Evolutionary conservation across 2,888 invertebrate species (phyloP).

Genomic region (Platycnemis pennipes): DNA sequence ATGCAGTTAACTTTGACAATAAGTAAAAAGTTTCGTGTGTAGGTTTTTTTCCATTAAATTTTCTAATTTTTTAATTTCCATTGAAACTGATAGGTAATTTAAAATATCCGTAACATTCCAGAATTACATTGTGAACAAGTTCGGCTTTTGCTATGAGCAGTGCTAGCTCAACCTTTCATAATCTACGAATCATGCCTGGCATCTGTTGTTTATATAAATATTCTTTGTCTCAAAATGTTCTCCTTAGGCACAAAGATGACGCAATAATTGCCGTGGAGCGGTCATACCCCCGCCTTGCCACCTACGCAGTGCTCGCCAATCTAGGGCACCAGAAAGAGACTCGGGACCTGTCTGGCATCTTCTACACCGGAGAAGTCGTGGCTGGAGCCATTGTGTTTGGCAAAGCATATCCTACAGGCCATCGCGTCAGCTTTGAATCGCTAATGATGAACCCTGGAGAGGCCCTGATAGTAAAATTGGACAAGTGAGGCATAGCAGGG

Average conservation of each 20-base stretch:
- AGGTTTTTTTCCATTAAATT: too few relatives aligned
- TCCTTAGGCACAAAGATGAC: slow-evolving; percentile 72
- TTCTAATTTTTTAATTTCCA: too few relatives aligned
- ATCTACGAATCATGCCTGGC: not conserved
- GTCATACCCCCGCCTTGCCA: slow-evolving; percentile 89
- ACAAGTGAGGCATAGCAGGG: slow-evolving; percentile 79
- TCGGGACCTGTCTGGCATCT: slow-evolving; percentile 87
- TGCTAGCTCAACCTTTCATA: not conserved
- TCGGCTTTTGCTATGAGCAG: not conserved
- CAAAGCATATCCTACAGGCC: slow-evolving; percentile 73
- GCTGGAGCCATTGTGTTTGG: slow-evolving; percentile 79
- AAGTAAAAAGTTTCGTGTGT: too few relatives aligned
- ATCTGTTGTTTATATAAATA: not conserved
- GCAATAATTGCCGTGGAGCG: slow-evolving; percentile 87
- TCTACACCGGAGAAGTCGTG: slow-evolving; percentile 86
- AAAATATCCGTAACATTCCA: too few relatives aligned
- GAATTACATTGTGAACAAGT: not conserved
- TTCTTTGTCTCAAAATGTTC: slow-evolving; percentile 3
- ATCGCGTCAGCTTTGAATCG: slow-evolving; percentile 81
- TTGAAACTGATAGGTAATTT: too few relatives aligned
- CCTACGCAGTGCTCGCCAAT: slow-evolving; percentile 89
- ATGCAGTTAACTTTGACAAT: too few relatives aligned
- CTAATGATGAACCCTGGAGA: slow-evolving; percentile 82
- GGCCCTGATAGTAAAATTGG: slow-evolving; percentile 83
- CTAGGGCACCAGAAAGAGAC: slow-evolving; percentile 83